These are phyloP conservation scores for Tapirus indicus DNA, from an alignment of 2,797 vertebrate genomes.

Conservation along the genomic window DNA sequence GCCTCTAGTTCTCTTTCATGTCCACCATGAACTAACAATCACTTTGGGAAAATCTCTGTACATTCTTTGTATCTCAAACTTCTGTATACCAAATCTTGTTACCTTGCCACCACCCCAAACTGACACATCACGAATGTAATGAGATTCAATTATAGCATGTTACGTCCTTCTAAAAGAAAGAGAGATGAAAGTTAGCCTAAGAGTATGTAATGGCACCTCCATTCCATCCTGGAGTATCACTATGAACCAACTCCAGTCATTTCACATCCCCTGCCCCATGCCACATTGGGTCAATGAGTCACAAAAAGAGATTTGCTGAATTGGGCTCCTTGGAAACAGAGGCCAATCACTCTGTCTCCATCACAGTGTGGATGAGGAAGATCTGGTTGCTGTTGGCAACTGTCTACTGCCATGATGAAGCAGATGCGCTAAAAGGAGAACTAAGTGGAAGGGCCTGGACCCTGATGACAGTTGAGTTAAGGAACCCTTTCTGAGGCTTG, in stretches of 20 bases:
- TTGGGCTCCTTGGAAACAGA: background rate
- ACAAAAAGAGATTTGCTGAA: background rate
- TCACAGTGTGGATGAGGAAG: background rate
- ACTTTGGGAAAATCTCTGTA: background rate
- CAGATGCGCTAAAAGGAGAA: background rate
- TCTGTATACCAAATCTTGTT: background rate
- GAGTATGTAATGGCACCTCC: accelerated
- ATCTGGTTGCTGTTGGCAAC: background rate
- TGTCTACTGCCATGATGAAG: accelerated
- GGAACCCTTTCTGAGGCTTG: background rate
- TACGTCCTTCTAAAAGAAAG: background rate
- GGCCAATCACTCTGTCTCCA: background rate
- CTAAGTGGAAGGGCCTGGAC: background rate
- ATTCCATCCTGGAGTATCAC: too few species aligned
- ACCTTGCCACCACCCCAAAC: background rate
- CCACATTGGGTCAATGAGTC: accelerated
- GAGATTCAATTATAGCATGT: background rate
- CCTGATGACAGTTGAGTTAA: background rate
- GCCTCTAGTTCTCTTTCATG: background rate
- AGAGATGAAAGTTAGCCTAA: too few species aligned
- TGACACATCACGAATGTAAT: background rate
- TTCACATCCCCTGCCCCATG: background rate
- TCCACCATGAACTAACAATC: background rate
- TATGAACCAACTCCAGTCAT: accelerated
- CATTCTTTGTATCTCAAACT: background rate